A percentile compares a stretch with the other conserved stretches of the same genome.
Evolutionary conservation across 2,113 vertebrate species (phyloP).

Genomic region (Mungos mungo): DNA sequence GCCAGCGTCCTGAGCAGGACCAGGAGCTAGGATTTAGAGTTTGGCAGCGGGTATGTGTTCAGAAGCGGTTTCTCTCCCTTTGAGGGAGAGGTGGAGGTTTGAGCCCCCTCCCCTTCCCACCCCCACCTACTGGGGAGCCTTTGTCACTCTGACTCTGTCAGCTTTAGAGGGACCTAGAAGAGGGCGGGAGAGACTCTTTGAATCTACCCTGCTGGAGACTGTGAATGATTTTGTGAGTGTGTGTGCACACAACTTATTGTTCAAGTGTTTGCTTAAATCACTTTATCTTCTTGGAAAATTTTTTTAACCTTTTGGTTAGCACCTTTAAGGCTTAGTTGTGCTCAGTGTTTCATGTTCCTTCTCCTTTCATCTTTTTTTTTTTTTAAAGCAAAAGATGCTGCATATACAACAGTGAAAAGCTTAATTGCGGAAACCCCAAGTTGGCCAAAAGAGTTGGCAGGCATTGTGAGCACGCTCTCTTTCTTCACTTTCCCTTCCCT

Average conservation of each 20-base stretch:
- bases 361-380: not conserved
- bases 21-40: not conserved
- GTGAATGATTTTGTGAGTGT: not conserved
- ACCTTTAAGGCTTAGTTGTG: not conserved
- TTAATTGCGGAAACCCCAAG: not conserved
- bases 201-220: not conserved
- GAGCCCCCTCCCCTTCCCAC: too few species aligned
- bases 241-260: not conserved
- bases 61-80: not conserved
- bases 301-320: slow-evolving; percentile 2
- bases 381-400: not conserved
- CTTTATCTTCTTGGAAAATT: not conserved
- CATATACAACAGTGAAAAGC: not conserved
- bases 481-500: slow-evolving; percentile 65
- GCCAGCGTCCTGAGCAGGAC: not conserved
- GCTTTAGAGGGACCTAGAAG: not conserved
- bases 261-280: not conserved
- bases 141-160: not conserved
- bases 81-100: not conserved
- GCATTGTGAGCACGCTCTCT: not conserved
- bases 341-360: slow-evolving; percentile 35
- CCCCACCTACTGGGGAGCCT: not conserved
- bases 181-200: not conserved
- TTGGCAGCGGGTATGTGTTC: not conserved
- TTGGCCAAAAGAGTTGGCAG: slow-evolving; percentile 39